Evolutionary conservation across 2,113 vertebrate genomes (phyloP).

Genomic region (Pelusios castaneus): DNA sequence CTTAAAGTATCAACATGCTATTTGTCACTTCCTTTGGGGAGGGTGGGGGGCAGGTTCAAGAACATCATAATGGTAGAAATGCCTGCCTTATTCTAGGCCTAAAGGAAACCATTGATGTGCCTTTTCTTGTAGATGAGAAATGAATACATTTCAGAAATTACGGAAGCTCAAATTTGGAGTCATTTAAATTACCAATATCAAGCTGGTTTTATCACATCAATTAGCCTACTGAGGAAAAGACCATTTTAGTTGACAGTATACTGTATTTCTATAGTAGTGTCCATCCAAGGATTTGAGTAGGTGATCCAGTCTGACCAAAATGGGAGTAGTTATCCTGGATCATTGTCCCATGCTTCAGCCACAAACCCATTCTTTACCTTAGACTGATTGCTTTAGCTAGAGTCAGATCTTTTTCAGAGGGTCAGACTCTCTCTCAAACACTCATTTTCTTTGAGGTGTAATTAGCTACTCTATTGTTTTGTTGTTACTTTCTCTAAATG

Average conservation of each 20-base stretch:
- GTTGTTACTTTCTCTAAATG: rapidly evolving
- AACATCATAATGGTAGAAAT: background rate
- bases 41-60: background rate
- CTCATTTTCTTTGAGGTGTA: background rate
- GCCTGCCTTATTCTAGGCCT: background rate
- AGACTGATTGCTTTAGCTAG: rapidly evolving
- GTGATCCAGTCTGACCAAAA: background rate
- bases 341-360: background rate
- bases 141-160: background rate
- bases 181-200: background rate
- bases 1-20: background rate
- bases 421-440: rapidly evolving
- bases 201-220: background rate
- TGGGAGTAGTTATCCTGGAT: background rate
- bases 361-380: background rate
- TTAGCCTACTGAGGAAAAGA: background rate
- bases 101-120: background rate
- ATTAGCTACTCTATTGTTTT: background rate
- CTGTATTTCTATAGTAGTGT: background rate
- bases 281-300: conserved; percentile 12
- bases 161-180: background rate
- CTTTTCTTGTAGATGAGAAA: background rate
- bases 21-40: background rate
- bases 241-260: background rate
- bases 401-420: background rate